phyloP scores from a whole-genome alignment of 2,113 vertebrate genomes.

The Fulmarus glacialis region DNA sequence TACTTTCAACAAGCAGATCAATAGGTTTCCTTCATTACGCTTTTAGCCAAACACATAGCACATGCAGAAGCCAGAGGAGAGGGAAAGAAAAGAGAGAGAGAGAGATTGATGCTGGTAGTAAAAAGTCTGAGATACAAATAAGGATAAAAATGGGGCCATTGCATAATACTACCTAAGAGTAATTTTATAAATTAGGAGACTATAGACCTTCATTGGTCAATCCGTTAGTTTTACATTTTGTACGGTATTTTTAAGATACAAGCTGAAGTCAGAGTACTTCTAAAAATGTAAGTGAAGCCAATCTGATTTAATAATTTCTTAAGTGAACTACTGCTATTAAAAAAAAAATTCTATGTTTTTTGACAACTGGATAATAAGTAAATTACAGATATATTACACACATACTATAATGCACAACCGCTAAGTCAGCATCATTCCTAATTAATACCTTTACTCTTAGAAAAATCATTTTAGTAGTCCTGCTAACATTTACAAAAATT shows the following conservation, averaged over 20 bases:
- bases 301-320: background rate
- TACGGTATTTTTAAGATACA: background rate
- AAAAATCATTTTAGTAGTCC: background rate
- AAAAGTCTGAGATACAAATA: background rate
- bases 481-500: background rate
- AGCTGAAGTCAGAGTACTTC: background rate
- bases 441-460: background rate
- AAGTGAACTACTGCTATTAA: background rate
- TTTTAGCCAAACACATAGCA: slow-evolving; percentile 46
- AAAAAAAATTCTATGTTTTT: background rate
- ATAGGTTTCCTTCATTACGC: slow-evolving; percentile 56
- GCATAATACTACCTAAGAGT: background rate
- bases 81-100: background rate
- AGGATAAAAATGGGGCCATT: background rate
- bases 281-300: background rate
- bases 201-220: background rate
- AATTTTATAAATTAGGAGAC: background rate
- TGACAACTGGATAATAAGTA: background rate
- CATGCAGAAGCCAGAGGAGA: slow-evolving; percentile 55
- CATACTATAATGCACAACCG: background rate
- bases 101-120: background rate
- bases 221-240: background rate
- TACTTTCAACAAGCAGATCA: slow-evolving; percentile 6
- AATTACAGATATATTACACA: background rate
- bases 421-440: background rate